Percentiles rank a stretch among this genome's conserved stretches.
These are phyloP conservation scores for Nemotelus pantherinus DNA, from an alignment of 2,888 invertebrate genomes.

Conservation along the genomic window DNA sequence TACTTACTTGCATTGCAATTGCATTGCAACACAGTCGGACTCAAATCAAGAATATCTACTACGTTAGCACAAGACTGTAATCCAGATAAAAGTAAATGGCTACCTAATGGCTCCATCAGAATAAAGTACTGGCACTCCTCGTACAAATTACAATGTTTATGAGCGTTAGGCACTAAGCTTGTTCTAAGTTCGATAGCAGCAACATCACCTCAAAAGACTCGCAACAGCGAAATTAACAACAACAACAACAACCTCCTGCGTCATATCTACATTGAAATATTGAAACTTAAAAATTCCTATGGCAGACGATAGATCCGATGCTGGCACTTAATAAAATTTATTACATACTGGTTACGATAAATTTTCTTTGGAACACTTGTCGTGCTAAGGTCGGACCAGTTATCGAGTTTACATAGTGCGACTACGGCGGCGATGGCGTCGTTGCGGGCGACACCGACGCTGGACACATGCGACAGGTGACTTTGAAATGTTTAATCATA, in stretches of 20 bases:
- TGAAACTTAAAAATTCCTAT: constrained; percentile 36
- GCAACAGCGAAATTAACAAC: not conserved
- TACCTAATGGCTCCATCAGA: constrained; percentile 6
- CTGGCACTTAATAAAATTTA: constrained; percentile 44
- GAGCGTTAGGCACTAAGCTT: not conserved
- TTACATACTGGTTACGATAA: constrained; percentile 38
- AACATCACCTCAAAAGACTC: not conserved
- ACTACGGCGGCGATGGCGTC: too few species aligned
- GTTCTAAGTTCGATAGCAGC: constrained; percentile 17
- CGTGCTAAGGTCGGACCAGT: constrained; percentile 43
- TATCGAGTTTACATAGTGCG: not conserved
- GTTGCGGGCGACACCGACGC: not conserved
- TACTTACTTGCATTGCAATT: not conserved
- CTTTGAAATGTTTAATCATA: not conserved
- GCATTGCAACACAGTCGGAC: not conserved
- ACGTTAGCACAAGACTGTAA: not conserved
- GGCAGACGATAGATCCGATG: constrained; percentile 36
- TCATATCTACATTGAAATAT: not conserved
- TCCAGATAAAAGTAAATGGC: not conserved
- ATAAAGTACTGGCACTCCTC: not conserved
- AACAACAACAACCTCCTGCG: constrained; percentile 16
- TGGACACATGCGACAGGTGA: not conserved
- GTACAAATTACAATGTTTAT: constrained; percentile 29
- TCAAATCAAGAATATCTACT: constrained; percentile 4
- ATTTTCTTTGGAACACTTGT: constrained; percentile 36